Base-by-base conservation (phyloP, 2,888 invertebrate species). In the Tenthredo livida region DNA sequence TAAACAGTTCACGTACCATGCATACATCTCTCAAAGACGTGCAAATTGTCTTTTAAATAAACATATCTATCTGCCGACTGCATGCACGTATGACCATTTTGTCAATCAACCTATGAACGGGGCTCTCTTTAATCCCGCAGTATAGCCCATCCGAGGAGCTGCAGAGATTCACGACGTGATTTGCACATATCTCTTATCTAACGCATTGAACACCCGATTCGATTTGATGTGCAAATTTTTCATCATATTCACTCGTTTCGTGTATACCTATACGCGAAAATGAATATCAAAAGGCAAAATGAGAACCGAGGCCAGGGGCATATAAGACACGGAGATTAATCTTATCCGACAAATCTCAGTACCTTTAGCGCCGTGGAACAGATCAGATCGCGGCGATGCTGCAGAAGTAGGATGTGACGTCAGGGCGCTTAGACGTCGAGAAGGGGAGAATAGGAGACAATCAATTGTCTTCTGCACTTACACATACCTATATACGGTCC, bases 401-500 rank as follows among this genome's bases (percentile, higher is more conserved):
- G 82, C 87, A 87, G 86, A 89, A 89, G 89, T 91, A 91, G 92
- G 92, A 92, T 91, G 90, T 92, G 92, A 92, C 92, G 92, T 92
- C 91, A 91, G 91, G 89, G 90, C 84, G 85, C 86, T 86, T 58
- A 85, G 89, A 87, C 67, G 67, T 87, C 86, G 85, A 85, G 86
- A 86, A 89, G 86, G 85, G 87, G 85, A 84, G 75, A 86, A 88
- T 89, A 86, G 88, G 87, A 91, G 91, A 83, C 83, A 70, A 70
- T 90, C 92, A 92, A 92, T 92, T 92, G 92, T 92, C 92, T 92
- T 92, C 43, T 73, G 40, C 90, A 88, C 89, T 87, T 87, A 88
- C 87, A 85, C 88, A 43, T 25, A 72, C 37, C 37, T 33, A 25
- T 29, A 29, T 15, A 15, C 15, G n/a, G n/a, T n/a, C n/a, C n/a